phyloP scores from a whole-genome alignment of 2,797 vertebrate species.

The Catamblyrhynchus diadema region DNA sequence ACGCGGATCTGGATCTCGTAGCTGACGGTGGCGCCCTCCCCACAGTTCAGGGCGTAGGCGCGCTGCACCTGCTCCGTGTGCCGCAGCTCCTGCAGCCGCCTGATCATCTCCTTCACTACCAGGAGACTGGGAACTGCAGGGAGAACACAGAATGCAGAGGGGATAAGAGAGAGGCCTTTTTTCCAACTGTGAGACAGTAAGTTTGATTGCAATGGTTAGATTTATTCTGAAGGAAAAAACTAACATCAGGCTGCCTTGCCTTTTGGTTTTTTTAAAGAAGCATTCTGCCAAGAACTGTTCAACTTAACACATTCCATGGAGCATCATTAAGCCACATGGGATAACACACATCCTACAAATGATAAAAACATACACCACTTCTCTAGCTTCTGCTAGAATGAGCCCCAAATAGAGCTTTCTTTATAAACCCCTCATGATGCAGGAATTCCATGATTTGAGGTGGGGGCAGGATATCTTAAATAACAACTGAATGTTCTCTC shows the following conservation, averaged over 20 bases:
- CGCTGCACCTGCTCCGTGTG: conserved; percentile 95
- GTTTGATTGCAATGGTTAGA: neutral
- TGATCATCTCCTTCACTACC: conserved; percentile 92
- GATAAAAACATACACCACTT: neutral
- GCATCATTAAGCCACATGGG: neutral
- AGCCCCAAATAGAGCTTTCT: neutral
- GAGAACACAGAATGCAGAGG: neutral
- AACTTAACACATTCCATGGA: neutral
- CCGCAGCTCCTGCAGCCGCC: conserved; percentile 90
- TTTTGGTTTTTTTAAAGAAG: neutral
- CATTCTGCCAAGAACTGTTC: neutral
- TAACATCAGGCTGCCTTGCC: neutral
- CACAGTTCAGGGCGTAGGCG: conserved; percentile 94
- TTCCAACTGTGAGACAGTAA: neutral
- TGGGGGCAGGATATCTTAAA: neutral
- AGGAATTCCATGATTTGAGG: neutral
- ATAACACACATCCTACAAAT: neutral
- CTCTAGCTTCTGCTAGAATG: neutral
- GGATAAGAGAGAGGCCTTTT: neutral
- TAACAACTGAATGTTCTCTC: conserved; percentile 4
- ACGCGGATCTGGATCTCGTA: conserved; percentile 97
- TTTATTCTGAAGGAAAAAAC: neutral
- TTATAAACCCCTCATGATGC: neutral
- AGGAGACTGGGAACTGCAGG: conserved; percentile 86
- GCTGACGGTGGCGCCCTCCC: conserved; percentile 95